A percentile compares a stretch with the other conserved stretches of the same genome.
Evolutionary conservation across 2,888 invertebrate species (phyloP).

Genomic region (Xanthorhoe spadicearia): DNA sequence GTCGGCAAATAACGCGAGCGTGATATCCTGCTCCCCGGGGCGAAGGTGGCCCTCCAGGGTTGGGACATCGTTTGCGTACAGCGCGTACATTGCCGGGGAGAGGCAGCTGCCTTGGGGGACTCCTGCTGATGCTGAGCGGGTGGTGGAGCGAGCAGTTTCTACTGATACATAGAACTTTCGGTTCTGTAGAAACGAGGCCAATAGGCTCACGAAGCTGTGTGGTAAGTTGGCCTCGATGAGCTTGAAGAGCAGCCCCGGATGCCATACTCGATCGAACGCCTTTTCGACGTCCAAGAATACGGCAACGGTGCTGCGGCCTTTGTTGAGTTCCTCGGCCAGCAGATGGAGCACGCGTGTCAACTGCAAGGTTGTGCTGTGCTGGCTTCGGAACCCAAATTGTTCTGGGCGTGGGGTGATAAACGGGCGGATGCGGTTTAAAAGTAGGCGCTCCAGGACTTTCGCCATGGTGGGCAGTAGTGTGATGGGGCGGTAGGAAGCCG

Average conservation of each 20-base stretch:
- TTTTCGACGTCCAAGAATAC: conserved; percentile 47
- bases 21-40: neutral
- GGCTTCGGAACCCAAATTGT: conserved; percentile 43
- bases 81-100: conserved; percentile 38
- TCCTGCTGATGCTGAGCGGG: conserved; percentile 22
- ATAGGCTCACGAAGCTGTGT: neutral
- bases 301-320: conserved; percentile 30
- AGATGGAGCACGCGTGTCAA: conserved; percentile 44
- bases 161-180: neutral
- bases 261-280: conserved; percentile 52
- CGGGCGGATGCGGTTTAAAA: conserved; percentile 21
- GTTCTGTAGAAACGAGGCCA: neutral
- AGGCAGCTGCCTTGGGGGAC: conserved; percentile 25
- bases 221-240: conserved; percentile 8
- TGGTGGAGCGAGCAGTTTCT: neutral
- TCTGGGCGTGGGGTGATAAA: conserved; percentile 26
- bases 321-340: conserved; percentile 35
- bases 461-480: conserved; percentile 32
- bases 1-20: conserved; percentile 22
- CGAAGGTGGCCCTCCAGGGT: neutral
- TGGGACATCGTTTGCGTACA: conserved; percentile 43
- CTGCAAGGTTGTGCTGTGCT: conserved; percentile 48
- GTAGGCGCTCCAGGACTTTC: conserved; percentile 40
- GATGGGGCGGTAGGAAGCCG: conserved; percentile 38
- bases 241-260: conserved; percentile 48